These are phyloP conservation scores for Acanthosepion lycidas DNA, from an alignment of 2,888 invertebrate genomes.

Conservation along the genomic window DNA sequence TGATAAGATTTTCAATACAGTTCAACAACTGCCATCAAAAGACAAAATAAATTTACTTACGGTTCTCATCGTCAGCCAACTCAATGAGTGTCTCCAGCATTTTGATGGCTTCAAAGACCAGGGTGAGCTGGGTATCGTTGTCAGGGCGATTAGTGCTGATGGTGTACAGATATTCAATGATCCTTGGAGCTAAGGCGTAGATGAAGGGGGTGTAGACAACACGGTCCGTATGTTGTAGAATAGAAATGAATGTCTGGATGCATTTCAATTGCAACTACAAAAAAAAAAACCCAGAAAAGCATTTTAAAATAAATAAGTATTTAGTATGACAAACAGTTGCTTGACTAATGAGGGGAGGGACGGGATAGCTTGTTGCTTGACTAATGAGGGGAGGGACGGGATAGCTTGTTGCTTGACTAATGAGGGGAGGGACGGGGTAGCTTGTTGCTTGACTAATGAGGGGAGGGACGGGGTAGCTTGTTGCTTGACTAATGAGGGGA, in stretches of 20 bases:
- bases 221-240: constrained; percentile 84
- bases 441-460: too few relatives aligned
- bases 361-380: not conserved
- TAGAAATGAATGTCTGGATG: constrained; percentile 84
- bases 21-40: too few relatives aligned
- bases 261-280: constrained; percentile 84
- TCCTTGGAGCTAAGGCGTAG: constrained; percentile 85
- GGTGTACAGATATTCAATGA: constrained; percentile 84
- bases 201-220: constrained; percentile 86
- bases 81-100: constrained; percentile 85
- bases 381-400: not conserved
- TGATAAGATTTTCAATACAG: too few relatives aligned
- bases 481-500: not conserved
- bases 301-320: constrained; percentile 47
- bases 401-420: not conserved
- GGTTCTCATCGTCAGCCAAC: constrained; percentile 84
- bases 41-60: constrained; percentile 78
- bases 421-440: not conserved
- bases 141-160: constrained; percentile 80
- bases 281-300: constrained; percentile 47
- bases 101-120: constrained; percentile 83
- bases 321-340: not conserved
- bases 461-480: too few relatives aligned
- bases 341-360: not conserved
- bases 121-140: constrained; percentile 82